phyloP scores from a whole-genome alignment of 1,140 invertebrate species.

The Acromyrmex echinatior region DNA sequence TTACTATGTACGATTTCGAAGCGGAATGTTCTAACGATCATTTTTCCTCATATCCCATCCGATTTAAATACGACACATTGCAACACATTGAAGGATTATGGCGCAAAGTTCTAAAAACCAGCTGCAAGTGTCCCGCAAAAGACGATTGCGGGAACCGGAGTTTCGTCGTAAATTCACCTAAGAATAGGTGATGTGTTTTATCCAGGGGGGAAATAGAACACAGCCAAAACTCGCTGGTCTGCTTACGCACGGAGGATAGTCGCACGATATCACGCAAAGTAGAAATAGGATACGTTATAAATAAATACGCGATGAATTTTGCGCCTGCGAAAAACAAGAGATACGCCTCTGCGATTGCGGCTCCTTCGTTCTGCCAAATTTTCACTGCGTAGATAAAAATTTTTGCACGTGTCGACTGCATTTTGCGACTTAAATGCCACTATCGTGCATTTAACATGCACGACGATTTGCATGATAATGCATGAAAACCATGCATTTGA shows the following conservation, averaged over 20 bases:
- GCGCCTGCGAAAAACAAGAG: slow-evolving; percentile 53
- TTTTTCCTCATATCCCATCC: neutral
- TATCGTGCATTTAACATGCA: neutral
- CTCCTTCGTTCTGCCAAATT: slow-evolving; percentile 37
- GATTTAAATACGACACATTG: neutral
- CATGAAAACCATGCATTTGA: neutral
- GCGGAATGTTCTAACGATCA: neutral
- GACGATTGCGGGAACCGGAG: slow-evolving; percentile 21
- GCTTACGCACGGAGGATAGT: neutral
- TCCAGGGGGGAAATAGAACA: slow-evolving; percentile 60
- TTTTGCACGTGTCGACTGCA: neutral
- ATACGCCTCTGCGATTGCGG: neutral
- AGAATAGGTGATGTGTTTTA: slow-evolving; percentile 69
- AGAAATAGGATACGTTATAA: slow-evolving; percentile 75
- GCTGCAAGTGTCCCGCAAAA: neutral
- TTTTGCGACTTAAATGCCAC: neutral
- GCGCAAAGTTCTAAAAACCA: slow-evolving; percentile 6
- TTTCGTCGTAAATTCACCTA: slow-evolving; percentile 59
- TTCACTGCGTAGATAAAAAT: slow-evolving; percentile 45
- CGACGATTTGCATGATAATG: neutral
- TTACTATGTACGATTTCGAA: neutral
- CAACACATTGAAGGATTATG: neutral
- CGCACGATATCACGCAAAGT: slow-evolving; percentile 57
- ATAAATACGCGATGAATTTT: slow-evolving; percentile 69
- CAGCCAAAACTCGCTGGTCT: slow-evolving; percentile 44